Percentiles rank a stretch among this genome's conserved stretches.
Evolutionary conservation across 1,140 invertebrate genomes (phyloP).

Genomic region (Phocides pigmalion): DNA sequence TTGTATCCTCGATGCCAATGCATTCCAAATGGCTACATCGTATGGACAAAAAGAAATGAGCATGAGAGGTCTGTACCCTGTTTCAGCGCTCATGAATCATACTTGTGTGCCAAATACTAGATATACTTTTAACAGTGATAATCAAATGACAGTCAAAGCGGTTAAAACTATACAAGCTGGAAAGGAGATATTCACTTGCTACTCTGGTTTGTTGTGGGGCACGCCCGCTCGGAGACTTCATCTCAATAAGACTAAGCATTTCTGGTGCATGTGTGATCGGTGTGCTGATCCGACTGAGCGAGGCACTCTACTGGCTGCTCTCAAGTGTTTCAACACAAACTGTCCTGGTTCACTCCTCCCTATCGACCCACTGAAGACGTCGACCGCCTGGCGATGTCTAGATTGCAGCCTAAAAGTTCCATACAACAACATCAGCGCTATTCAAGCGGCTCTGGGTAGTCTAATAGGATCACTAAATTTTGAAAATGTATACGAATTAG

Average conservation of each 20-base stretch:
- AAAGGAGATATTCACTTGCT: slow-evolving; percentile 89
- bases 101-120: slow-evolving; percentile 90
- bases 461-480: slow-evolving; percentile 72
- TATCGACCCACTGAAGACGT: slow-evolving; percentile 68
- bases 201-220: slow-evolving; percentile 89
- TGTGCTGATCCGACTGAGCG: slow-evolving; percentile 88
- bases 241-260: slow-evolving; percentile 89
- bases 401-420: slow-evolving; percentile 74
- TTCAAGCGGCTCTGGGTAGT: slow-evolving; percentile 78
- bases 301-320: slow-evolving; percentile 77
- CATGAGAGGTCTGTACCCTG: slow-evolving; percentile 89
- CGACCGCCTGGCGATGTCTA: slow-evolving; percentile 80
- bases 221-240: slow-evolving; percentile 87
- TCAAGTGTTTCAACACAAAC: slow-evolving; percentile 79
- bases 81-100: slow-evolving; percentile 90
- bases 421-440: slow-evolving; percentile 65
- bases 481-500: slow-evolving; percentile 71
- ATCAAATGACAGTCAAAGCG: slow-evolving; percentile 86
- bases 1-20: slow-evolving; percentile 89
- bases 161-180: slow-evolving; percentile 86
- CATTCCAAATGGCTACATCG: slow-evolving; percentile 86
- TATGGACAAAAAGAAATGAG: slow-evolving; percentile 82
- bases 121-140: slow-evolving; percentile 85
- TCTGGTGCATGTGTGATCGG: slow-evolving; percentile 88
- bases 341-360: slow-evolving; percentile 79